These are phyloP conservation scores for Drosophila cardini DNA, from an alignment of 1,140 invertebrate species.

Conservation along the genomic window DNA sequence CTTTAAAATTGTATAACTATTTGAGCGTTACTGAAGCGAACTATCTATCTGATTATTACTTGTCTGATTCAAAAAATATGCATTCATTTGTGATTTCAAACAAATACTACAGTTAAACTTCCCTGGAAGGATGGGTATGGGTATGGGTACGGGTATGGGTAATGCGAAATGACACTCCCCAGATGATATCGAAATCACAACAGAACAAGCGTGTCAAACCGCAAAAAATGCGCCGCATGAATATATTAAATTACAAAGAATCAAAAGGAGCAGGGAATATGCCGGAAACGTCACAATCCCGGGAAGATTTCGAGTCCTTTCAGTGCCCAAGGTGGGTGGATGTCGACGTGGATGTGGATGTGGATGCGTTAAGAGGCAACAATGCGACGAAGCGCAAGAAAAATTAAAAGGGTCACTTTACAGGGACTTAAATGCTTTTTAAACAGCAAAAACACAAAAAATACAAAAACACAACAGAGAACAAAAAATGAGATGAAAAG, in stretches of 20 bases:
- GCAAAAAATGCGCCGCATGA: constrained; percentile 77
- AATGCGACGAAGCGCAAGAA: constrained; percentile 69
- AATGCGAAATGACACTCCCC: constrained; percentile 33
- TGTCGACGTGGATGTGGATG: constrained; percentile 45
- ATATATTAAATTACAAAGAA: constrained; percentile 74
- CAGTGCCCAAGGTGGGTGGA: constrained; percentile 24
- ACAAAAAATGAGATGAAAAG: constrained; percentile 78
- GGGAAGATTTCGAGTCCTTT: constrained; percentile 25
- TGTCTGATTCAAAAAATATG: too few relatives aligned
- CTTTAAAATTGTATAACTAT: not conserved
- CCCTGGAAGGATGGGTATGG: too few relatives aligned
- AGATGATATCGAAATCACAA: constrained; percentile 62
- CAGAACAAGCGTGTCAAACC: constrained; percentile 84
- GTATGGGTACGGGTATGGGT: not conserved
- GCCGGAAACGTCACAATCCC: constrained; percentile 37
- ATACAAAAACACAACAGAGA: constrained; percentile 38
- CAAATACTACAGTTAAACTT: not conserved
- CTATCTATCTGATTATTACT: not conserved
- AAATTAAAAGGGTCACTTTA: constrained; percentile 84
- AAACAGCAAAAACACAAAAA: constrained; percentile 33
- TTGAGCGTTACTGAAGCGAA: not conserved
- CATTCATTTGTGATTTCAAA: too few relatives aligned
- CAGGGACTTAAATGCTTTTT: constrained; percentile 75
- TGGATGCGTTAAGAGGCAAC: constrained; percentile 70
- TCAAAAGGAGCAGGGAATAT: constrained; percentile 25